Evolutionary conservation across 2,888 invertebrate genomes (phyloP), one percentile per base, ranked within the genome.

Genomic region (Hydrotaea diabolus): DNA sequence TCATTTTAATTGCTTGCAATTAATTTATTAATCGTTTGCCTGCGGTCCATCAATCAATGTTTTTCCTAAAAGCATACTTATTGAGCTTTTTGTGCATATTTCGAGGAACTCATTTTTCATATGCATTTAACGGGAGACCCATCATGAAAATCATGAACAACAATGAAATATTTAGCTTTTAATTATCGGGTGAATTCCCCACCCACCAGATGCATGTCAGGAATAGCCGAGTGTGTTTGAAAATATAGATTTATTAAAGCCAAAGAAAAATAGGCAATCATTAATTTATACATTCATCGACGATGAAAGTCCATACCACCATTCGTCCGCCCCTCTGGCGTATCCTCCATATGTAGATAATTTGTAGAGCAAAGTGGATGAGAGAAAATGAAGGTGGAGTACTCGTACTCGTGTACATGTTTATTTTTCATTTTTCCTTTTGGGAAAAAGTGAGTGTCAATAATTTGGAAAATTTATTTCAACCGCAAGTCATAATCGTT

Each of bases 271-370:
- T 85, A 76, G 82, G 57, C 62, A 77, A 69, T 85, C 85, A 85
- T 85, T 85, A 85, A 85, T 82, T 85, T 85, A 85, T 85, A 77
- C 82, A 82, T 85, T 85, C 85, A 85, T 55, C 85, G 76, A 43
- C 57, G 59, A 59, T 66, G 64, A 31, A 36, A n/a, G 36, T 21
- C 66, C n/a, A 64, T 66, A 2, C 19, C 13, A 17, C n/a, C n/a
- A 15, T 80, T 73, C 23, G 69, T 71, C 53, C 55, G 31, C 55
- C n/a, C 43, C 39, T 77, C 46, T 36, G 59, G 53, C 19, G 8
- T 43, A 7, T 9, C 39, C 0, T 71, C 39, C 49, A 76, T 49
- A 13, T 73, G 19, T 59, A 9, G 9, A 59, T 36, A 21, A 77
- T 31, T 49, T 43, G 62, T 36, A 31, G 53, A 19, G 46, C 64